Base-by-base conservation (phyloP, 2,797 vertebrate genomes). In the Malacoraja senta region DNA sequence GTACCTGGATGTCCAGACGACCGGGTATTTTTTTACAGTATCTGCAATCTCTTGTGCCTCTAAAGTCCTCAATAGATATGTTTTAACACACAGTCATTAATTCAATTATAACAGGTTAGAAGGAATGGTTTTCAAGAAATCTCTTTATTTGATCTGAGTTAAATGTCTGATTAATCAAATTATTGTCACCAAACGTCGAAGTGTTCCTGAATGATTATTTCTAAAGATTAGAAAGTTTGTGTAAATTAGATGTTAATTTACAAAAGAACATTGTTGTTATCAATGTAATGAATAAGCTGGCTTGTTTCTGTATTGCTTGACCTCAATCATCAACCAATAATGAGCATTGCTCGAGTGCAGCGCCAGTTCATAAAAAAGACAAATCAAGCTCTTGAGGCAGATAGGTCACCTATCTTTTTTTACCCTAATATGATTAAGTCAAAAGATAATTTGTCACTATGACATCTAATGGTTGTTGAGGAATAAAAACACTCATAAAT, bases 271-370 rank as follows among this genome's bases (percentile, higher is more conserved):
- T 88, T 88, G 35, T 88, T 88, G n/a, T 68, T 32, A 68, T n/a
- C 63, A 68, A 88, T 88, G 35, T 68, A 68, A 68, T 88, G n/a
- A 88, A 35, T 9, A 63, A 88, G 84, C 61, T 88, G 63, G 7
- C n/a, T 88, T 88, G 61, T 88, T 88, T 88, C 63, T n/a, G 61
- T 88, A 15, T 88, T 88, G 84, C 61, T 88, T 88, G 84, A 68
- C 84, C 61, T 63, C 63, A 19, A 68, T 68, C 61, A 68, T 68
- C 63, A 68, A 88, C 63, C n/a, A 88, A 65, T 88, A 88, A 88
- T 65, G n/a, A 35, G 38, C 61, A n/a, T 68, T 88, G 65, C 17
- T 32, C 35, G 61, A 88, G 63, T 35, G 32, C n/a, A 35, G 17
- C 32, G 29, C 58, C 83, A 86, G 83, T 61, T 68, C 63, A 88